These are phyloP conservation scores for Diaphora mendica DNA, from an alignment of 2,888 invertebrate species.

Conservation along the genomic window DNA sequence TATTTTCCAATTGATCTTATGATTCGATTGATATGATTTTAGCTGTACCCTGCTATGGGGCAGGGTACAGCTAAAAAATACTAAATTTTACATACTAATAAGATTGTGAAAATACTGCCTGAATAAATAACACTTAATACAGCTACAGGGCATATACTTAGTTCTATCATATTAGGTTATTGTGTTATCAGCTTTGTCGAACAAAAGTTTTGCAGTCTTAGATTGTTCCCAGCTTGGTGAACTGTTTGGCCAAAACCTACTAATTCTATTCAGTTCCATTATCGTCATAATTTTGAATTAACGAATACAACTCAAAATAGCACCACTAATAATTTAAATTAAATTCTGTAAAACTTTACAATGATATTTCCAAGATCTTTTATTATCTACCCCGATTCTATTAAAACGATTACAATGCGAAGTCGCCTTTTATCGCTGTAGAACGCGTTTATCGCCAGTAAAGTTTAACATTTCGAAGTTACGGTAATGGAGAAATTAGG, in stretches of 20 bases:
- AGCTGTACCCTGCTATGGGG: too few species aligned
- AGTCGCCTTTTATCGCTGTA: slow-evolving; percentile 34
- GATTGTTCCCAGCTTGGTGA: neutral
- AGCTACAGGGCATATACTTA: too few species aligned
- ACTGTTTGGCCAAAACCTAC: neutral
- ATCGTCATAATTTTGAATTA: neutral
- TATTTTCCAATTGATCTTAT: neutral
- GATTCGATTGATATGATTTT: too few species aligned
- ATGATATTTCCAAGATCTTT: slow-evolving; percentile 25
- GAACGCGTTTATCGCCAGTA: slow-evolving; percentile 39
- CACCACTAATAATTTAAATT: neutral
- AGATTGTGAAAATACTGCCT: too few species aligned
- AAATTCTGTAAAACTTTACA: slow-evolving; percentile 23
- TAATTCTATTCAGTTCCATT: neutral
- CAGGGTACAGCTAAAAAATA: too few species aligned
- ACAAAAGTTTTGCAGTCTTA: neutral
- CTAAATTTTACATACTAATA: too few species aligned
- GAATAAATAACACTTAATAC: too few species aligned
- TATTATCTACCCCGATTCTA: slow-evolving; percentile 41
- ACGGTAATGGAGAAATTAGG: slow-evolving; percentile 34
- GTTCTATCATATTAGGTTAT: too few species aligned
- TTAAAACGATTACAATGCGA: slow-evolving; percentile 52
- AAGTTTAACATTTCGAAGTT: slow-evolving; percentile 49
- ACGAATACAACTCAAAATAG: neutral
- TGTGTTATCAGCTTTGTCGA: too few species aligned